Evolutionary conservation across 2,113 vertebrate species (phyloP).

Genomic region (Lutjanus erythropterus): DNA sequence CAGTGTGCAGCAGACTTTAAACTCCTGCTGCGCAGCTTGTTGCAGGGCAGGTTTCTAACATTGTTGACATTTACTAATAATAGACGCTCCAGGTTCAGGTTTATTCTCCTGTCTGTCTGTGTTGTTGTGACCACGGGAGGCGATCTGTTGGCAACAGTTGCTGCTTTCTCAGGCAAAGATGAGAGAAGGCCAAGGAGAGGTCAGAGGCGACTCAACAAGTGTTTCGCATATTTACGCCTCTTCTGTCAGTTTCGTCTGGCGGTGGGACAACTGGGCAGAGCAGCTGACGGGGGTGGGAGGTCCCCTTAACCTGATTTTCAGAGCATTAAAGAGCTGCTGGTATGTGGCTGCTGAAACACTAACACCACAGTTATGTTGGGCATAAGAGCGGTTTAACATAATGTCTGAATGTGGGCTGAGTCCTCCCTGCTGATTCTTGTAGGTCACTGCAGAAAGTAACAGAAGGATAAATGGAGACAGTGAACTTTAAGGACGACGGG

Average conservation of each 20-base stretch:
- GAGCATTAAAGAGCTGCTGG: background rate
- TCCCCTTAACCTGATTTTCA: constrained; percentile 32
- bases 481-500: background rate
- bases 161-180: constrained; percentile 41
- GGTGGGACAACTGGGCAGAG: constrained; percentile 47
- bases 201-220: constrained; percentile 47
- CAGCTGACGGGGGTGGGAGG: constrained; percentile 48
- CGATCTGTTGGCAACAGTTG: constrained; percentile 57
- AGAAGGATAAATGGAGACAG: background rate
- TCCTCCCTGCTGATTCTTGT: background rate
- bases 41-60: constrained; percentile 39
- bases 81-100: constrained; percentile 47
- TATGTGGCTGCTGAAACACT: constrained; percentile 12
- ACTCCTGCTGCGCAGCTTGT: background rate
- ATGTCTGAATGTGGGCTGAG: background rate
- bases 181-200: constrained; percentile 43
- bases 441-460: background rate
- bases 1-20: background rate
- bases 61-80: constrained; percentile 34
- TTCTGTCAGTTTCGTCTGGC: constrained; percentile 21
- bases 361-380: constrained; percentile 5
- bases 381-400: background rate
- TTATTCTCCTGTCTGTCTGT: background rate
- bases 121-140: background rate
- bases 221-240: constrained; percentile 38